Evolutionary conservation across 2,797 vertebrate genomes (phyloP).

Genomic region (Tragopan temminckii): DNA sequence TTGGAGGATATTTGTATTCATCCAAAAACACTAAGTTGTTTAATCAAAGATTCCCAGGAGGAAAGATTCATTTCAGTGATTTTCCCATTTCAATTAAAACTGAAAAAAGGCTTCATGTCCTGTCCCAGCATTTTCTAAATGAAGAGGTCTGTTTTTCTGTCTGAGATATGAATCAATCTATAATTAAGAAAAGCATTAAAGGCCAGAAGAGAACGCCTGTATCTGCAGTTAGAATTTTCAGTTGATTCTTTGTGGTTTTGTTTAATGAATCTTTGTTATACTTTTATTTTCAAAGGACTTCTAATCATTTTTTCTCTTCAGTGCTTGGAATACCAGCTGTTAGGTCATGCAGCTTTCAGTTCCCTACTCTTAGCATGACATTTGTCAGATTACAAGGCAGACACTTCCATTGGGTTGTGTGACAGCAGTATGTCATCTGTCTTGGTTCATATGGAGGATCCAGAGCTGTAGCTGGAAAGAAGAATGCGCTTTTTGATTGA

Average conservation of each 20-base stretch:
- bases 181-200: not conserved
- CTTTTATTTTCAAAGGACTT: constrained; percentile 14
- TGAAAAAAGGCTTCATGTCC: not conserved
- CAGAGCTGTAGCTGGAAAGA: not conserved
- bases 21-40: not conserved
- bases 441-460: not conserved
- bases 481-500: not conserved
- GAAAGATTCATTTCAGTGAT: not conserved
- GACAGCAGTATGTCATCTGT: rapidly evolving
- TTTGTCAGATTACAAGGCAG: not conserved
- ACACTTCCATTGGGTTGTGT: not conserved
- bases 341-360: not conserved
- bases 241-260: not conserved
- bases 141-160: not conserved
- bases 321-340: not conserved
- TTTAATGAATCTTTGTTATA: not conserved
- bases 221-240: not conserved
- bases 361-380: not conserved
- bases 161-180: not conserved
- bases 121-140: not conserved
- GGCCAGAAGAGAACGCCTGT: not conserved
- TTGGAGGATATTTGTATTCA: not conserved
- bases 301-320: not conserved
- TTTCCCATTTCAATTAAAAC: not conserved
- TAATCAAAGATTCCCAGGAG: not conserved